These are phyloP conservation scores for Hippoglossus stenolepis DNA, from an alignment of 2,113 vertebrate genomes.

Conservation along the genomic window DNA sequence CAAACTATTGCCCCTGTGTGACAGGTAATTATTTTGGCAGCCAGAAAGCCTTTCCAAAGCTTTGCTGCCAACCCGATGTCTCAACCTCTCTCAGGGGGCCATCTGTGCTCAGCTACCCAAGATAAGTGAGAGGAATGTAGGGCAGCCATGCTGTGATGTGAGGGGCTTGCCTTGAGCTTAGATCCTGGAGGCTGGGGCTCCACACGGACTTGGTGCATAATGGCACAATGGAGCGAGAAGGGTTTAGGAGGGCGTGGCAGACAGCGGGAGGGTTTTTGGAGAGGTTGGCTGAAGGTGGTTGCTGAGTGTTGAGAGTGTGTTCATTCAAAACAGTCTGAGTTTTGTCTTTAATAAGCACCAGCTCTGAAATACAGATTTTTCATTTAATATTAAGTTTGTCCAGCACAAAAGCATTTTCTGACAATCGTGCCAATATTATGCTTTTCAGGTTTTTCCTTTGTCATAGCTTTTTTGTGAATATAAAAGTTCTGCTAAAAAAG, in stretches of 20 bases:
- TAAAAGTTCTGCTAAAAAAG: no score
- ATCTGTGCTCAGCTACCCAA: constrained; percentile 65
- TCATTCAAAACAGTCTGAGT: not conserved
- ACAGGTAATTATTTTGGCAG: constrained; percentile 80
- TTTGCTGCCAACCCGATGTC: constrained; percentile 39
- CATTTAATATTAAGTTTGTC: not conserved
- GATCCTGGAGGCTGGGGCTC: constrained; percentile 27
- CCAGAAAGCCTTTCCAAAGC: constrained; percentile 50
- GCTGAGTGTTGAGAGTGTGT: not conserved
- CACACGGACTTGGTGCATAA: constrained; percentile 36
- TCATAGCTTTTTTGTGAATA: no score
- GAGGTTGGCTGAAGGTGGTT: constrained; percentile 35
- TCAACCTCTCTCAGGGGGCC: constrained; percentile 58
- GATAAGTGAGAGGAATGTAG: constrained; percentile 73
- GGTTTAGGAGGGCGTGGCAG: constrained; percentile 36
- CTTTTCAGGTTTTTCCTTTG: not conserved
- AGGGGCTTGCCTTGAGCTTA: constrained; percentile 42
- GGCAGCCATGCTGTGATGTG: constrained; percentile 57
- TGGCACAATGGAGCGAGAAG: constrained; percentile 18
- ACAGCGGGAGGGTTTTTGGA: constrained; percentile 12
- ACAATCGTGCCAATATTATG: not conserved
- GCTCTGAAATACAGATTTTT: constrained; percentile 13
- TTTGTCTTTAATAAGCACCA: constrained; percentile 3
- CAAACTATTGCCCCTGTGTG: constrained; percentile 62
- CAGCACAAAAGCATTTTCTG: not conserved